These are phyloP conservation scores for Pachymerium ferrugineum DNA, from an alignment of 2,888 invertebrate species.

Conservation along the genomic window DNA sequence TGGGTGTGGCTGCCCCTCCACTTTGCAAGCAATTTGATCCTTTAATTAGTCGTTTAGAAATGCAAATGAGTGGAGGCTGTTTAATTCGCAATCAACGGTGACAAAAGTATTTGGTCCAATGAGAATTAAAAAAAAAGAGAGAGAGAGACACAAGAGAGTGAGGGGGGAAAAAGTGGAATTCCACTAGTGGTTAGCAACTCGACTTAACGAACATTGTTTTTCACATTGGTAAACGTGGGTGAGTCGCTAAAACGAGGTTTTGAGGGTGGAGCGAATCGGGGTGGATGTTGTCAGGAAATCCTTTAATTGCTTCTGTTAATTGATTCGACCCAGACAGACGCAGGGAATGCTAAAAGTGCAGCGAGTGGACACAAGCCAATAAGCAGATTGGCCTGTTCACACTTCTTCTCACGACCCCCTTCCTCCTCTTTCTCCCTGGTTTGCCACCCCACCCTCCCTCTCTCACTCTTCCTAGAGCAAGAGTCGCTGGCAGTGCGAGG, in stretches of 20 bases:
- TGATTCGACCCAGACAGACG: constrained; percentile 32
- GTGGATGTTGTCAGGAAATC: constrained; percentile 33
- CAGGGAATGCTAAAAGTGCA: constrained; percentile 26
- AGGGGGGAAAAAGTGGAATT: constrained; percentile 27
- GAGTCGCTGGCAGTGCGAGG: not conserved
- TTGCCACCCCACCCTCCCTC: not conserved
- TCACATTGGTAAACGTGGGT: not conserved
- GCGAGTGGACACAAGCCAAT: constrained; percentile 27
- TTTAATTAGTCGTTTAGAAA: constrained; percentile 15
- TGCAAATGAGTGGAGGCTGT: not conserved
- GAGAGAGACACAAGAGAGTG: too few relatives aligned
- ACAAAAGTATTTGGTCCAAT: not conserved
- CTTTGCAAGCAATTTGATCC: constrained; percentile 16
- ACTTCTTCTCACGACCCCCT: constrained; percentile 27
- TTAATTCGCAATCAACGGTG: constrained; percentile 23
- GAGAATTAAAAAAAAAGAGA: not conserved
- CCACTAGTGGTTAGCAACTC: not conserved
- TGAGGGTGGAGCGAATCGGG: not conserved
- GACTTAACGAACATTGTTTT: not conserved
- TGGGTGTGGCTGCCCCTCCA: constrained; percentile 2
- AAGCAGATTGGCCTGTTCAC: constrained; percentile 27
- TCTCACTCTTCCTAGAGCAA: not conserved
- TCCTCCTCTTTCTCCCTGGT: not conserved
- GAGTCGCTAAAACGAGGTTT: not conserved
- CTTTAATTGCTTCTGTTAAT: constrained; percentile 33